Evolutionary conservation across 2,888 invertebrate species (phyloP).

Genomic region (Drosophila heteroneura): DNA sequence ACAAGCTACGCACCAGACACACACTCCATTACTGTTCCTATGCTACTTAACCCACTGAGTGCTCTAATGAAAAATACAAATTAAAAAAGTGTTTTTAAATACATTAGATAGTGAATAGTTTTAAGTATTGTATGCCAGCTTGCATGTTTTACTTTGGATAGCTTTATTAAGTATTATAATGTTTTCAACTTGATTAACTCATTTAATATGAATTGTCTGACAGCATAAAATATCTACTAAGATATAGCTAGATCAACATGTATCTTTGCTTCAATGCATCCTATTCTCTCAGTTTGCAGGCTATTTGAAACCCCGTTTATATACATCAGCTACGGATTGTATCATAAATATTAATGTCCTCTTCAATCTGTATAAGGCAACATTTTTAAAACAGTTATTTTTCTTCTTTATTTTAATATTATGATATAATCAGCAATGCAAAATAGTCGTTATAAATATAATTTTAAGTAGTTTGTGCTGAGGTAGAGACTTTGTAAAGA

Average conservation of each 20-base stretch:
- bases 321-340: too few species aligned
- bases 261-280: neutral
- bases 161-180: neutral
- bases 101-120: neutral
- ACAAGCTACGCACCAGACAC: constrained; percentile 5
- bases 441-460: neutral
- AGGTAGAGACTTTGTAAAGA: too few species aligned
- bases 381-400: neutral
- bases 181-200: neutral
- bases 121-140: neutral
- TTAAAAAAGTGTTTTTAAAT: neutral
- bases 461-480: neutral
- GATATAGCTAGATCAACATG: neutral
- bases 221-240: neutral
- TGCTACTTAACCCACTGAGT: constrained; percentile 38
- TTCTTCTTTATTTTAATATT: neutral
- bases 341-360: neutral
- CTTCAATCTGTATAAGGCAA: neutral
- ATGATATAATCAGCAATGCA: neutral
- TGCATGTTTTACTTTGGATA: neutral
- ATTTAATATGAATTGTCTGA: neutral
- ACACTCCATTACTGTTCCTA: neutral
- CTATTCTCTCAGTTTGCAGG: neutral
- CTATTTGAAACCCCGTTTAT: too few species aligned
- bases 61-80: neutral